Evolutionary conservation across 2,113 vertebrate species (phyloP).

Genomic region (Oncorhynchus gorbuscha): DNA sequence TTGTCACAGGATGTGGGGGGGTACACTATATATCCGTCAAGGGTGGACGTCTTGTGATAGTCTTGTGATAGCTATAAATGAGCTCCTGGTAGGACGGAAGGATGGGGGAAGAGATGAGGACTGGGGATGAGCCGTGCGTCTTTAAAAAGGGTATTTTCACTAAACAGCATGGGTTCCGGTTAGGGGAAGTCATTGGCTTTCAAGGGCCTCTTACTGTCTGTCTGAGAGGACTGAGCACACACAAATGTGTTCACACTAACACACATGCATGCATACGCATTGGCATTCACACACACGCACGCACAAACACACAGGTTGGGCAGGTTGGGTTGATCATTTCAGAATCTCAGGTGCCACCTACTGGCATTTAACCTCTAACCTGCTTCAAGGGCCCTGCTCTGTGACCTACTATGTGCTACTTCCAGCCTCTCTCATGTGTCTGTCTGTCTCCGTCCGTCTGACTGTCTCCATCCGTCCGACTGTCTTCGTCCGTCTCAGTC

Average conservation of each 20-base stretch:
- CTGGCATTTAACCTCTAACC: too few relatives aligned
- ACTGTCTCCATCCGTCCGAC: too few relatives aligned
- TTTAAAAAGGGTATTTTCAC: slow-evolving; percentile 22
- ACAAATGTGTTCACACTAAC: not conserved
- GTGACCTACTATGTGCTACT: too few relatives aligned
- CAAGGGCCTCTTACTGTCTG: not conserved
- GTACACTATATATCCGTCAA: slow-evolving; percentile 21
- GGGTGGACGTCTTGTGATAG: slow-evolving; percentile 16
- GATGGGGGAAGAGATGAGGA: slow-evolving; percentile 1
- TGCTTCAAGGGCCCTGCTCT: too few relatives aligned
- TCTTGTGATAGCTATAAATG: slow-evolving; percentile 1
- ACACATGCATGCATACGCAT: not conserved
- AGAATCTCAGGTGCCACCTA: too few relatives aligned
- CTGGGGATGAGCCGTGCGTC: slow-evolving; percentile 14
- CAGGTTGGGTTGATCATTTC: not conserved
- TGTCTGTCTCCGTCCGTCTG: too few relatives aligned
- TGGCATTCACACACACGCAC: not conserved
- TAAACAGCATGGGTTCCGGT: slow-evolving; percentile 18
- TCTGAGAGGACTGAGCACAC: not conserved
- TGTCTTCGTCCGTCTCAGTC: too few relatives aligned
- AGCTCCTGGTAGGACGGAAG: not conserved
- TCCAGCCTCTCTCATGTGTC: too few relatives aligned
- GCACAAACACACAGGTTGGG: not conserved
- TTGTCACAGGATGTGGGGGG: slow-evolving; percentile 43
- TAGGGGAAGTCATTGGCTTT: slow-evolving; percentile 24